These are phyloP conservation scores for Lochmaea crataegi DNA, from an alignment of 2,888 invertebrate genomes.

Conservation along the genomic window DNA sequence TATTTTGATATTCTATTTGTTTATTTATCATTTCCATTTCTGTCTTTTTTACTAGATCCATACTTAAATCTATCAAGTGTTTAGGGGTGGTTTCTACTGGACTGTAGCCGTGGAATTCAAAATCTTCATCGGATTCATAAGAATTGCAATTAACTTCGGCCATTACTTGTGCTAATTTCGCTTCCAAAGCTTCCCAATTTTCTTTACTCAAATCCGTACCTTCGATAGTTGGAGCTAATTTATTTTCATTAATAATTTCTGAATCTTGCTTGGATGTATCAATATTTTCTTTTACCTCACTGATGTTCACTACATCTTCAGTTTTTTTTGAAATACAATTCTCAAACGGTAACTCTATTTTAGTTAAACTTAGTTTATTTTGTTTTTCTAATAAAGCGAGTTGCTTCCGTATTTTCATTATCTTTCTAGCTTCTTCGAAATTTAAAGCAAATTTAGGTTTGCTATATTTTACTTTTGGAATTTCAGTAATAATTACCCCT, in stretches of 20 bases:
- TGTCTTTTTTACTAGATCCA: conserved; percentile 40
- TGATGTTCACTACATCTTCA: conserved; percentile 1
- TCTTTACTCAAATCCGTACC: conserved; percentile 59
- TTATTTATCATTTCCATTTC: conserved; percentile 30
- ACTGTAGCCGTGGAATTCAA: conserved; percentile 30
- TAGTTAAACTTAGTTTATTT: conserved; percentile 56
- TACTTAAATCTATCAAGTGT: not conserved
- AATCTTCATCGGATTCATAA: conserved; percentile 50
- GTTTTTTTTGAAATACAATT: conserved; percentile 24
- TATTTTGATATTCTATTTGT: conserved; percentile 15
- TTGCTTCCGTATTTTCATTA: conserved; percentile 76
- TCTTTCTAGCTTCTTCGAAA: conserved; percentile 73
- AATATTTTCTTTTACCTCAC: conserved; percentile 9
- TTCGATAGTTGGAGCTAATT: conserved; percentile 35
- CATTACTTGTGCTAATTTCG: conserved; percentile 57
- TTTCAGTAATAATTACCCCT: conserved; percentile 9
- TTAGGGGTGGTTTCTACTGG: conserved; percentile 17
- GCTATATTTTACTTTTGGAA: conserved; percentile 58
- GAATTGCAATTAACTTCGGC: conserved; percentile 54
- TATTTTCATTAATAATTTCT: not conserved
- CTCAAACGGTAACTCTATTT: conserved; percentile 40
- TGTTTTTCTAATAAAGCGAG: conserved; percentile 72
- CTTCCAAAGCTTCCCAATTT: conserved; percentile 63
- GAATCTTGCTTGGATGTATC: not conserved
- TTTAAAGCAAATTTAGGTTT: conserved; percentile 79